Evolutionary conservation across 1,140 invertebrate genomes (phyloP), one percentile per base, ranked within the genome.

Genomic region (Tetramorium parvispinum): DNA sequence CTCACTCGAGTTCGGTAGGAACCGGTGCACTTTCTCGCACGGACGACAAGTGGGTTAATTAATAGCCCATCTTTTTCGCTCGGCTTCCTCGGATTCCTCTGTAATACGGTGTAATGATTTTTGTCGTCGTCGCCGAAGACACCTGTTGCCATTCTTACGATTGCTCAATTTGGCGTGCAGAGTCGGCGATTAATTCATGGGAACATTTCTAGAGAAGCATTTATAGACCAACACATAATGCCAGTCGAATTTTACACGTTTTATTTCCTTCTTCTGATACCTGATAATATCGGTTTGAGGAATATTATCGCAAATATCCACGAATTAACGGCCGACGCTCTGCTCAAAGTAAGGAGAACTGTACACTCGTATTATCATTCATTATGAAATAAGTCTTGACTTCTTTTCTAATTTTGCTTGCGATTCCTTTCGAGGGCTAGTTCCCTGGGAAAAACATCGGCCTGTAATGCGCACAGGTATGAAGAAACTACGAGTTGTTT

Each of bases 61-160:
- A 83, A 83, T 83, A 83, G 79, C 79, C 79, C 68, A 68, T 55
- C 79, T 83, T 83, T 83, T 83, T 83, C 79, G 68, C 53, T 83
- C 68, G 68, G 55, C 40, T 83, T 83, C 79, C 68, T 75, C 68
- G 32, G 68, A 83, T 83, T 83, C 79, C 79, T 83, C 79, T 75
- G 43, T 75, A 83, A 83, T 83, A 83, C 68, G 79, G 16, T 83
- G 27, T 83, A 83, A 83, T 73, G 79, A 83, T 83, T 83, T 79
- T 73, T 75, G 37, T 81, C 51, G 53, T 83, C 68, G 53, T 73
- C 68, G 27, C 40, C 40, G 53, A 53, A 49, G 68, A 83, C 79
- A 61, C 55, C 27, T 75, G 70, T 82, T 73, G 79, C 70, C 79
- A 59, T 49, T 55, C 53, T 73, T 40, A 75, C 79, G 68, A 83